Evolutionary conservation across 1,140 invertebrate species (phyloP).

Genomic region (Melipona quadrifasciata): DNA sequence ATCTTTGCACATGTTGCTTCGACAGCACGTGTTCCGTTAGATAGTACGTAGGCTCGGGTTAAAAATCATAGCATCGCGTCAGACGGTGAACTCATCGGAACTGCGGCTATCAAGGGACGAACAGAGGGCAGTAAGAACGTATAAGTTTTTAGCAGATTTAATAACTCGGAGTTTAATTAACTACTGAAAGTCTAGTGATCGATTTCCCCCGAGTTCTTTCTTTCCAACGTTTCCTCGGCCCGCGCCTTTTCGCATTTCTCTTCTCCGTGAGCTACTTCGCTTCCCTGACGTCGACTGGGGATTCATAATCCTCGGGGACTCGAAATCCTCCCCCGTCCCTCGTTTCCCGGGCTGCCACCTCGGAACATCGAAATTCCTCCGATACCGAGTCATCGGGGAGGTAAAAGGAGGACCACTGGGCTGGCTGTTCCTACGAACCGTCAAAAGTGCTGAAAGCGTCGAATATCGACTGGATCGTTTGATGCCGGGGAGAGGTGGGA

Average conservation of each 20-base stretch:
- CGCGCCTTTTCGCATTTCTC: conserved; percentile 34
- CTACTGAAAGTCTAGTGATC: conserved; percentile 76
- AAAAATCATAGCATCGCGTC: background rate
- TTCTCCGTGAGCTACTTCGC: conserved; percentile 37
- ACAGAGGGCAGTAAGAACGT: conserved; percentile 51
- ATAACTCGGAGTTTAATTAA: conserved; percentile 80
- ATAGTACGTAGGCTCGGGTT: background rate
- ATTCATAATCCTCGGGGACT: conserved; percentile 62
- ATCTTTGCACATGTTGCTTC: too few species aligned
- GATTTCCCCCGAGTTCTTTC: conserved; percentile 72
- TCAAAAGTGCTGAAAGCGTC: conserved; percentile 27
- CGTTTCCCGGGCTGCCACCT: conserved; percentile 9
- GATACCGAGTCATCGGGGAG: conserved; percentile 5
- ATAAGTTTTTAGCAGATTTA: conserved; percentile 77
- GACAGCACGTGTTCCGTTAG: too few species aligned
- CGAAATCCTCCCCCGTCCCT: conserved; percentile 7
- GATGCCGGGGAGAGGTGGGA: conserved; percentile 6
- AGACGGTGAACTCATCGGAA: background rate
- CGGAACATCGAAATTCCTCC: conserved; percentile 53
- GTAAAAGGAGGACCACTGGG: conserved; percentile 21
- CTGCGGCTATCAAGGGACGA: background rate
- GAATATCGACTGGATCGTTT: conserved; percentile 47
- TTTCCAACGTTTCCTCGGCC: conserved; percentile 49
- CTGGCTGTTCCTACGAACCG: conserved; percentile 31
- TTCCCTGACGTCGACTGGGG: conserved; percentile 41